A percentile compares a stretch with the other conserved stretches of the same genome.
phyloP scores from a whole-genome alignment of 2,888 invertebrate species.

The Apamea epomidion region DNA sequence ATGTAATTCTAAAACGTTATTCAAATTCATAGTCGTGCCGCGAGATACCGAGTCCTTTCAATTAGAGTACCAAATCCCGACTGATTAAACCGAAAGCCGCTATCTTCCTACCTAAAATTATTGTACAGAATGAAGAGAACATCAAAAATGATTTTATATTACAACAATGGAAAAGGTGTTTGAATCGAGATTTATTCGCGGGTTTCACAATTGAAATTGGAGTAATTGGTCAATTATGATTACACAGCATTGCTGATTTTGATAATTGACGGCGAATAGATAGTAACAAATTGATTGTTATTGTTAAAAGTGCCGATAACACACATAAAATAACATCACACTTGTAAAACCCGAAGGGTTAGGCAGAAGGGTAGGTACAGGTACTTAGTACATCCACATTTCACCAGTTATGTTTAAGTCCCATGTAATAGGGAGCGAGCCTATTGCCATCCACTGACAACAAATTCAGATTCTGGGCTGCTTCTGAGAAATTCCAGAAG shows the following conservation, averaged over 20 bases:
- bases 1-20: constrained; percentile 58
- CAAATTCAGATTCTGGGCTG: background rate
- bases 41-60: constrained; percentile 68
- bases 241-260: constrained; percentile 26
- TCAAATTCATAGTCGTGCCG: constrained; percentile 64
- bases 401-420: background rate
- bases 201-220: constrained; percentile 23
- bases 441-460: background rate
- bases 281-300: background rate
- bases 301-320: background rate
- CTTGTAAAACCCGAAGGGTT: background rate
- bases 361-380: background rate
- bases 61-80: constrained; percentile 71
- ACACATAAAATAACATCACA: background rate
- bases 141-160: constrained; percentile 67
- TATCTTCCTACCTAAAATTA: constrained; percentile 61
- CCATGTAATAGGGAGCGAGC: background rate
- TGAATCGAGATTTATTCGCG: constrained; percentile 41
- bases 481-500: background rate
- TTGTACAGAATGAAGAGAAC: constrained; percentile 63
- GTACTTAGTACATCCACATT: background rate
- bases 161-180: constrained; percentile 48
- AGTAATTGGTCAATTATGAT: constrained; percentile 48
- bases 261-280: constrained; percentile 14
- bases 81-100: constrained; percentile 70